Percentiles rank a stretch among this genome's conserved stretches.
phyloP scores from a whole-genome alignment of 2,888 invertebrate genomes.

The Bombyx huttoni region DNA sequence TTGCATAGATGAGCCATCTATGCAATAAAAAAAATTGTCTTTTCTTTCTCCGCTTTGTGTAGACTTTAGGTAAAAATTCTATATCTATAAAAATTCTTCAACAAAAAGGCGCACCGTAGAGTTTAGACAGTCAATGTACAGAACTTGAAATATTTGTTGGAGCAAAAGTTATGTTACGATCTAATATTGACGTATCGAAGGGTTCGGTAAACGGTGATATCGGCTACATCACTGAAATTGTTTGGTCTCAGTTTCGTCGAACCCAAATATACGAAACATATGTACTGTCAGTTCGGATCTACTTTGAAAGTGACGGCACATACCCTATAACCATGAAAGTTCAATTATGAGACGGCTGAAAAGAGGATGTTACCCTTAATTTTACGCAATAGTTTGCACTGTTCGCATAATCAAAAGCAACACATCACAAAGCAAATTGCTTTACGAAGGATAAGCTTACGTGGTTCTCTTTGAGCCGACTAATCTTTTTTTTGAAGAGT shows the following conservation, averaged over 20 bases:
- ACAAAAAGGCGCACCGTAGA: no score
- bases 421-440: no score
- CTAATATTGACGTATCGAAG: slow-evolving; percentile 1
- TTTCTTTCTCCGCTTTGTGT: no score
- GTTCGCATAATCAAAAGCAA: no score
- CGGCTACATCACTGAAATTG: not conserved
- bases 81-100: no score
- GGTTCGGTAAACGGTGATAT: slow-evolving; percentile 1
- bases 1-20: no score
- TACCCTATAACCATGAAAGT: not conserved
- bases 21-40: no score
- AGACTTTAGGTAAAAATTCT: no score
- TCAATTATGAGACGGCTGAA: not conserved
- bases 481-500: no score
- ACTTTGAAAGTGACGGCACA: not conserved
- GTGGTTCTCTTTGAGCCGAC: no score
- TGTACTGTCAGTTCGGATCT: not conserved
- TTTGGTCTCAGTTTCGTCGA: not conserved
- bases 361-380: not conserved
- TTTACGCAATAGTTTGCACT: no score
- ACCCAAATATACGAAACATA: slow-evolving; percentile 1
- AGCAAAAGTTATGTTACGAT: slow-evolving; percentile 1
- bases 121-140: not conserved
- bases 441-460: no score
- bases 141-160: slow-evolving; percentile 1